A percentile compares a stretch with the other conserved stretches of the same genome.
phyloP scores from a whole-genome alignment of 2,888 invertebrate genomes.

The Hanleya hanleyi region DNA sequence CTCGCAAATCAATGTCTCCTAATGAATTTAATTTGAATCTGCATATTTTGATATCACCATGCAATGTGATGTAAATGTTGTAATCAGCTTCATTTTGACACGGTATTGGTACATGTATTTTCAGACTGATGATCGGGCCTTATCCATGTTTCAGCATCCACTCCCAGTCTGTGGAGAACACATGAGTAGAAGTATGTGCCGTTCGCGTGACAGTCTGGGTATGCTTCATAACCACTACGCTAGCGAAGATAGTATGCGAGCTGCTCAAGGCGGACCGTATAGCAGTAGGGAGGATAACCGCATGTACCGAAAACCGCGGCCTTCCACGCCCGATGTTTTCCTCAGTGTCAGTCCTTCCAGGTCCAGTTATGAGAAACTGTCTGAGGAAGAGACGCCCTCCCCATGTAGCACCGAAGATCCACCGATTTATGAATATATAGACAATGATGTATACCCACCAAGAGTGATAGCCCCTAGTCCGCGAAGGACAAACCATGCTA shows the following conservation, averaged over 20 bases:
- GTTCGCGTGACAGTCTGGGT: background rate
- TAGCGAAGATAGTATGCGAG: slow-evolving; percentile 7
- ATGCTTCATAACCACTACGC: slow-evolving; percentile 9
- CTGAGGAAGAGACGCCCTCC: slow-evolving; percentile 5
- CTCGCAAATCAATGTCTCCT: too few species aligned
- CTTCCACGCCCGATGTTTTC: slow-evolving; percentile 3
- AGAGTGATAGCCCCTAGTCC: background rate
- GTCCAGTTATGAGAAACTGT: slow-evolving; percentile 12
- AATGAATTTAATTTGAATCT: too few species aligned
- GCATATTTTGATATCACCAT: too few species aligned
- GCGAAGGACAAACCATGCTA: background rate
- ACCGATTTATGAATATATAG: slow-evolving; percentile 9
- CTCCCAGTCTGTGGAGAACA: background rate
- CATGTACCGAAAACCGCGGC: background rate
- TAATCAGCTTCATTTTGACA: too few species aligned
- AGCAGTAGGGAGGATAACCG: background rate
- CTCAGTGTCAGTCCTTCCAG: slow-evolving; percentile 1
- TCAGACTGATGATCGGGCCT: too few species aligned
- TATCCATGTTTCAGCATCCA: background rate
- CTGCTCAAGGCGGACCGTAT: background rate
- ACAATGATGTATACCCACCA: background rate
- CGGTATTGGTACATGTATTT: too few species aligned
- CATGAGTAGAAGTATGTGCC: background rate
- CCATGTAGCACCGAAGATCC: slow-evolving; percentile 3
- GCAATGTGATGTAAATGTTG: too few species aligned